Conservation (phyloP, 2,113 vertebrate genomes). For the Melanostigma gelatinosum region DNA sequence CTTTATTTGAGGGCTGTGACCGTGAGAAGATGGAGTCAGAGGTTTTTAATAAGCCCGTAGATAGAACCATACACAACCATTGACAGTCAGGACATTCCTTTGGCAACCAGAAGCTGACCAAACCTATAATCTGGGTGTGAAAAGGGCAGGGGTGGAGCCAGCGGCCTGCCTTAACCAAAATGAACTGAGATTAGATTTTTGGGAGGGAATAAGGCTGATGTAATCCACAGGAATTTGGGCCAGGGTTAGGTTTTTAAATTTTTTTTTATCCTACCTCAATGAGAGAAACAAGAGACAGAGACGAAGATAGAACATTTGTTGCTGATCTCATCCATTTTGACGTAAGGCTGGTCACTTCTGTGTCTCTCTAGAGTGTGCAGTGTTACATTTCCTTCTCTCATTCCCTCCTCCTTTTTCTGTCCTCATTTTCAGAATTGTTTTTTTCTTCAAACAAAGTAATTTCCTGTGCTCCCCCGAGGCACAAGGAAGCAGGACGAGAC, state of each 20-base stretch:
- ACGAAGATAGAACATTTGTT: conserved; percentile 12
- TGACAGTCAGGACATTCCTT: conserved; percentile 51
- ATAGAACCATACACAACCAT: too few species aligned
- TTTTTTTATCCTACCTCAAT: conserved; percentile 39
- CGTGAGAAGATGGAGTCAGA: conserved; percentile 29
- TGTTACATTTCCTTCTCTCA: background rate
- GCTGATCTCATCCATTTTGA: conserved; percentile 12
- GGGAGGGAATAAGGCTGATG: conserved; percentile 48
- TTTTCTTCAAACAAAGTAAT: conserved; percentile 59
- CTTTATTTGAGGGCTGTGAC: conserved; percentile 12
- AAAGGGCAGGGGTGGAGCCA: conserved; percentile 58
- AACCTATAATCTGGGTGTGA: conserved; percentile 76
- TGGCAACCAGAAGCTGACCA: conserved; percentile 39
- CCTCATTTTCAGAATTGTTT: conserved; percentile 55
- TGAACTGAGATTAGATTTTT: conserved; percentile 59
- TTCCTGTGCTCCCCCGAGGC: conserved; percentile 46
- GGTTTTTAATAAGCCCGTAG: conserved; percentile 10
- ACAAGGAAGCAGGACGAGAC: conserved; percentile 43
- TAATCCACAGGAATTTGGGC: conserved; percentile 70
- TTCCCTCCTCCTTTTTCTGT: background rate
- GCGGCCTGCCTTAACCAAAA: conserved; percentile 47
- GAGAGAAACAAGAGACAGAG: conserved; percentile 7
- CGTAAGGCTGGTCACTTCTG: background rate
- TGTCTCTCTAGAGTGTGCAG: background rate
- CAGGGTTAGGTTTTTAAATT: conserved; percentile 11